Percentiles rank a stretch among this genome's conserved stretches.
phyloP scores from a whole-genome alignment of 2,113 vertebrate species.

The Microcebus tavaratra region DNA sequence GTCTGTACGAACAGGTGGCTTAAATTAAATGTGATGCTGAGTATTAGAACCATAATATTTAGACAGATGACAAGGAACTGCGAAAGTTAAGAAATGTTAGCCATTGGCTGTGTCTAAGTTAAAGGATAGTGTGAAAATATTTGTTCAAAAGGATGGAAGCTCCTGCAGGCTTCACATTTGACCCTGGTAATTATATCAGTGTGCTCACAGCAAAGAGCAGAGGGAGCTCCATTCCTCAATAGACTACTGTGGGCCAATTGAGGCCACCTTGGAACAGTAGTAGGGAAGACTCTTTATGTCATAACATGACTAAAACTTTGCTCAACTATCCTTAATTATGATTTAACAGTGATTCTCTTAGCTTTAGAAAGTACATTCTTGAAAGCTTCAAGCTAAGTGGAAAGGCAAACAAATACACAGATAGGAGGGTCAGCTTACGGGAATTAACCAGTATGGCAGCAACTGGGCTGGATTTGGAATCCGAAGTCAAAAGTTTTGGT shows the following conservation, averaged over 20 bases:
- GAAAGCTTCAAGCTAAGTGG: background rate
- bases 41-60: background rate
- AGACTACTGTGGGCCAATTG: background rate
- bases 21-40: background rate
- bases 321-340: background rate
- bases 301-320: background rate
- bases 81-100: background rate
- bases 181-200: background rate
- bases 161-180: rapidly evolving
- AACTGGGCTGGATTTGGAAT: background rate
- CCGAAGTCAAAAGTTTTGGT: background rate
- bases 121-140: background rate
- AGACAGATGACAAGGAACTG: background rate
- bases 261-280: background rate
- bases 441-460: background rate
- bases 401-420: background rate
- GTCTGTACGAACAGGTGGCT: slow-evolving; percentile 58
- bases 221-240: rapidly evolving
- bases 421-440: background rate
- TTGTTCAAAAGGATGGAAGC: background rate
- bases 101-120: background rate
- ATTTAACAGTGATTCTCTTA: background rate
- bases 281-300: background rate
- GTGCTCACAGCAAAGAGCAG: background rate
- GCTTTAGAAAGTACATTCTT: background rate